phyloP scores from a whole-genome alignment of 2,888 invertebrate genomes.

The Drosophila subsilvestris region DNA sequence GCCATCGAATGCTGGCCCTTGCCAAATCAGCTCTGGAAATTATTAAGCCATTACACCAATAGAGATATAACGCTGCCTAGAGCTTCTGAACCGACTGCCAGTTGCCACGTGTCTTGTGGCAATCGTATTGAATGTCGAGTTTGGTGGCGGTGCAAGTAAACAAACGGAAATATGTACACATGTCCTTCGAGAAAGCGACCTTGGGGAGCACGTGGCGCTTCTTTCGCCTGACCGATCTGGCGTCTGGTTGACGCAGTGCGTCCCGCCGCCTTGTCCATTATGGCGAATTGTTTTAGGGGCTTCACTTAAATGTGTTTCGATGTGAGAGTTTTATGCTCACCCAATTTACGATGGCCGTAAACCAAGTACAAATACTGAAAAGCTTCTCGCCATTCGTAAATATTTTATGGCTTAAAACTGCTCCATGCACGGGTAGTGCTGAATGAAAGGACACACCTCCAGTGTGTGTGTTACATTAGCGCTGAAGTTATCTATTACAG shows the following conservation, averaged over 20 bases:
- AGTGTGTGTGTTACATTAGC: conserved; percentile 10
- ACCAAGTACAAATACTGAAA: conserved; percentile 57
- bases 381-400: conserved; percentile 49
- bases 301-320: conserved; percentile 56
- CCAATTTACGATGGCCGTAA: conserved; percentile 67
- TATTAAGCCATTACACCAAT: conserved; percentile 57
- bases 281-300: conserved; percentile 44
- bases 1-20: conserved; percentile 1
- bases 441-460: conserved; percentile 1
- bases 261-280: conserved; percentile 46
- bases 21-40: conserved; percentile 50
- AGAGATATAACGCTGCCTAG: conserved; percentile 44
- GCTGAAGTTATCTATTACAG: conserved; percentile 56
- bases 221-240: not conserved
- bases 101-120: conserved; percentile 47
- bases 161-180: conserved; percentile 22
- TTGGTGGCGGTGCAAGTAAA: conserved; percentile 29
- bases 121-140: conserved; percentile 49
- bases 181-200: conserved; percentile 41
- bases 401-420: conserved; percentile 69
- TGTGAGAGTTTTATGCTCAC: conserved; percentile 63
- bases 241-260: conserved; percentile 14
- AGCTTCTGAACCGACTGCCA: conserved; percentile 40
- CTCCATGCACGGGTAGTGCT: conserved; percentile 16
- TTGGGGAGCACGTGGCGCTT: conserved; percentile 26